Evolutionary conservation across 1,140 invertebrate species (phyloP), one percentile per base, ranked within the genome.

Genomic region (Homarus americanus): DNA sequence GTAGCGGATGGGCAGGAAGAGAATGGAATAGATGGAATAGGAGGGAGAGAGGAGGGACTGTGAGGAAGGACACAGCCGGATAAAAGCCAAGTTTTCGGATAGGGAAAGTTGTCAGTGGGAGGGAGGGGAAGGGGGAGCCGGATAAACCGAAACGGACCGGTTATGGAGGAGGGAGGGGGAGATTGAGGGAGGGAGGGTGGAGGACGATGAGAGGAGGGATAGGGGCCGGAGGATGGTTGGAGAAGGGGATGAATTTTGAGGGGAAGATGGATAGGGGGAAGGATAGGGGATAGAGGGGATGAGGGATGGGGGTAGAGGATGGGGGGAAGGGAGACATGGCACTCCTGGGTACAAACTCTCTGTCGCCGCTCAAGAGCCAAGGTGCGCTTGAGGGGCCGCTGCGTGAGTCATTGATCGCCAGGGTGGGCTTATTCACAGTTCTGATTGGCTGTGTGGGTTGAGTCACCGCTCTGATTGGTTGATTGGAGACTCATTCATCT

Each of bases 391-490:
- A 66, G 75, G 83, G 73, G 36, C 75, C 36, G 73, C 85, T 58
- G n/a, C 20, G 73, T 78, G 49, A 79, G 36, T 78, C 85, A 87
- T 87, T 87, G 85, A 87, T 87, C 85, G 85, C 38, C 15, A 32
- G 85, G 44, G 44, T 28, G 75, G 40, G 40, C n/a, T 69, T 28
- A 69, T 69, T 69, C 63, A 69, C 63, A 40, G 85, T n/a, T 44
- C 72, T 36, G 85, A 73, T 40, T 32, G 75, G 85, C 40, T 44
- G 32, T 12, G 49, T 12, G 66, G 58, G 63, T 36, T 49, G 63
- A 83, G 36, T 82, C 41, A 44, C n/a, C 41, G 41, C 76, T 44
- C 38, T 41, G 76, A 79, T 79, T 79, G 66, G 66, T n/a, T 10
- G 34, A n/a, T 12, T 72, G 44, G 44, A n/a, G 66, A 20, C n/a